These are phyloP conservation scores for Etheostoma perlongum DNA, from an alignment of 2,797 vertebrate genomes.

Conservation along the genomic window DNA sequence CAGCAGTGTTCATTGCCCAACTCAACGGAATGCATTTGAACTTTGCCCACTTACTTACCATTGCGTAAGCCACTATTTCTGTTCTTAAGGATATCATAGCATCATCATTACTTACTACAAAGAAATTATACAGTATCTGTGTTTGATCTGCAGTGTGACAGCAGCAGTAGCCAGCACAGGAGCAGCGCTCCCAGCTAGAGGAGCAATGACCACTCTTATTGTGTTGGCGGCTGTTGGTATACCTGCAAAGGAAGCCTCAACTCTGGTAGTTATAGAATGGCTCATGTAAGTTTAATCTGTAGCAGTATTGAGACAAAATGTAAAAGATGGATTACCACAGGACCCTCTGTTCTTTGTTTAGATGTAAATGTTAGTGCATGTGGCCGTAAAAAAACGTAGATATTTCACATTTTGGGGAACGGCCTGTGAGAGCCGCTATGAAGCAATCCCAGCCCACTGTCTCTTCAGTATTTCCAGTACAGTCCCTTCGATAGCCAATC, in stretches of 20 bases:
- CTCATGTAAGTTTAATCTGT: slow-evolving; percentile 17
- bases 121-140: background rate
- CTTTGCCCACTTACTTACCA: background rate
- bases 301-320: background rate
- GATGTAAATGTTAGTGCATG: no score
- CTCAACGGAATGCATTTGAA: background rate
- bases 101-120: background rate
- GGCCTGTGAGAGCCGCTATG: no score
- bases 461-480: no score
- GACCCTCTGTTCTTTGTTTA: no score
- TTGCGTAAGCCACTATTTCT: slow-evolving; percentile 4
- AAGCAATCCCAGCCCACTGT: no score
- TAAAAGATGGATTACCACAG: background rate
- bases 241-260: background rate
- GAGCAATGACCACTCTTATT: slow-evolving; percentile 25
- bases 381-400: no score
- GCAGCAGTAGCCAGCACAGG: slow-evolving; percentile 1
- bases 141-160: slow-evolving; percentile 17
- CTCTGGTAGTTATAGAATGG: slow-evolving; percentile 19
- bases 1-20: slow-evolving; percentile 12
- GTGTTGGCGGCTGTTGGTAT: background rate
- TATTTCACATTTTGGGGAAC: no score
- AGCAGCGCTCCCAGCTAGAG: slow-evolving; percentile 6
- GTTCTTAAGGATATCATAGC: background rate
- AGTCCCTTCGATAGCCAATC: background rate